Percentiles rank a stretch among this genome's conserved stretches.
phyloP scores from a whole-genome alignment of 2,113 vertebrate genomes.

The Potamarius usumacintae region DNA sequence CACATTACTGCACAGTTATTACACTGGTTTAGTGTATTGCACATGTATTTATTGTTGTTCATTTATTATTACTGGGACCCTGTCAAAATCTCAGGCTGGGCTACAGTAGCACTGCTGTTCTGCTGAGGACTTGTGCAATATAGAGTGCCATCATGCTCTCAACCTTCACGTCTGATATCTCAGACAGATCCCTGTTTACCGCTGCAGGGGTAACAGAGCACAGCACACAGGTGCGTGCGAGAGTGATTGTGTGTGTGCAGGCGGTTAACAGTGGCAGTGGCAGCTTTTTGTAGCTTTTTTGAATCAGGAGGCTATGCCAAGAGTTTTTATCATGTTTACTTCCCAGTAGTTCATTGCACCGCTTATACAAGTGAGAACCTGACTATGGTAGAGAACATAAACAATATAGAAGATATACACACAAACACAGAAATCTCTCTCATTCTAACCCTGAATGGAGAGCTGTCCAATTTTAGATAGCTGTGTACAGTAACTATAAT shows the following conservation, averaged over 20 bases:
- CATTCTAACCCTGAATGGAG: background rate
- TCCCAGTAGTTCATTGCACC: background rate
- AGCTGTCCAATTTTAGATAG: background rate
- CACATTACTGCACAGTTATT: background rate
- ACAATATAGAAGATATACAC: background rate
- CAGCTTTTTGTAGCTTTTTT: slow-evolving; percentile 14
- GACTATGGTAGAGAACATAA: background rate
- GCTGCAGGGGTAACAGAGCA: slow-evolving; percentile 7
- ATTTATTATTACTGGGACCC: background rate
- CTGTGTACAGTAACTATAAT: background rate
- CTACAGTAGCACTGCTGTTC: background rate
- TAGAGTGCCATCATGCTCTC: background rate
- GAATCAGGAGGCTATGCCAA: slow-evolving; percentile 2
- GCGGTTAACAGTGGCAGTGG: slow-evolving; percentile 13
- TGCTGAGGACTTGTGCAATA: background rate
- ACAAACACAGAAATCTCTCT: background rate
- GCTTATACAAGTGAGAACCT: background rate
- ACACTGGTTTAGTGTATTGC: background rate
- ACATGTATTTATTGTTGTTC: background rate
- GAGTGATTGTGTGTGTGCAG: background rate
- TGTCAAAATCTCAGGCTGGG: background rate
- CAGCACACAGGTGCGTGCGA: slow-evolving; percentile 13
- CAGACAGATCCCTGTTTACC: slow-evolving; percentile 16
- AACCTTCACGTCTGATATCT: background rate
- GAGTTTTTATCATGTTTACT: background rate